Evolutionary conservation across 2,888 invertebrate species (phyloP).

Genomic region (Plemyria rubiginata): DNA sequence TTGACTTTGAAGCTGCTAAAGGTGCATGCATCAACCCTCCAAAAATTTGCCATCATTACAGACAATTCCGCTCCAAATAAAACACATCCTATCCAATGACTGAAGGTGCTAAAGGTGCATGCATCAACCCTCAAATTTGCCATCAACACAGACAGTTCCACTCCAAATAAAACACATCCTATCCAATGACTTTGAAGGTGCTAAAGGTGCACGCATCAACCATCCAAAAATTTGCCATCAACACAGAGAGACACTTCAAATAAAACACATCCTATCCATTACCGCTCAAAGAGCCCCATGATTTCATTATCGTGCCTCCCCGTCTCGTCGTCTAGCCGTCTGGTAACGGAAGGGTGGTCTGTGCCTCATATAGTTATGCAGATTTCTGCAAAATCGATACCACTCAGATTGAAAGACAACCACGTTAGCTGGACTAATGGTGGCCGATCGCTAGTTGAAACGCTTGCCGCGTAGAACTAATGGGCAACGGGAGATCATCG

Average conservation of each 20-base stretch:
- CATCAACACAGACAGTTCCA: slow-evolving; percentile 1
- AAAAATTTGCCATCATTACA: neutral
- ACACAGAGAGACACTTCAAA: neutral
- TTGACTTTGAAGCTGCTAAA: no score
- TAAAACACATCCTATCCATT: slow-evolving; percentile 8
- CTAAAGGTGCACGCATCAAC: no score
- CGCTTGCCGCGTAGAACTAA: neutral
- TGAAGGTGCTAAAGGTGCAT: neutral
- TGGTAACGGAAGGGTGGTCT: slow-evolving; percentile 39
- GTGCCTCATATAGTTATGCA: slow-evolving; percentile 26
- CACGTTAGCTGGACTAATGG: slow-evolving; percentile 1
- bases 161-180: slow-evolving; percentile 1
- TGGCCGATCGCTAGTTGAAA: neutral
- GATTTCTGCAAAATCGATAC: slow-evolving; percentile 27
- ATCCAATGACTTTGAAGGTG: neutral
- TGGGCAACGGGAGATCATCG: neutral
- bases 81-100: neutral
- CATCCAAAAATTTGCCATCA: neutral
- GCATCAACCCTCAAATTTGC: neutral
- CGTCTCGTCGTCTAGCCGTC: slow-evolving; percentile 57
- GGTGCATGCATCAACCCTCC: no score
- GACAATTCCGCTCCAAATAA: neutral
- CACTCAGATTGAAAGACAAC: slow-evolving; percentile 10
- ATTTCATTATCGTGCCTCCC: slow-evolving; percentile 53
- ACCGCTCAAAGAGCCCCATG: slow-evolving; percentile 35